phyloP scores from a whole-genome alignment of 2,888 invertebrate species.

The Drosophila acutilabella region DNA sequence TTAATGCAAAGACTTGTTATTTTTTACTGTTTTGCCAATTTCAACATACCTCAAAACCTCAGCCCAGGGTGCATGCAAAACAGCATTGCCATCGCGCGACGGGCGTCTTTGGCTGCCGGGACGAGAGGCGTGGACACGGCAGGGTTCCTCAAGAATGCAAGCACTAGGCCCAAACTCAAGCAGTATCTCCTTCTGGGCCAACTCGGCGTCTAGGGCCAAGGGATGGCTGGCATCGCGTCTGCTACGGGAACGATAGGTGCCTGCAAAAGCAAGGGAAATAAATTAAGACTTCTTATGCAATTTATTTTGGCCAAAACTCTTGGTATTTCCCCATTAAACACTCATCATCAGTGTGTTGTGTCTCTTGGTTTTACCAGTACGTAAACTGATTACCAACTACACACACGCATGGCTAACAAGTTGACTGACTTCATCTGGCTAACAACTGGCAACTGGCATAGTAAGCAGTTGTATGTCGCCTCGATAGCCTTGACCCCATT shows the following conservation, averaged over 20 bases:
- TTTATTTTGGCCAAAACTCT: constrained; percentile 13
- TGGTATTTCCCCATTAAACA: constrained; percentile 47
- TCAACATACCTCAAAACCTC: constrained; percentile 90
- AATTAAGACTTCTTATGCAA: constrained; percentile 29
- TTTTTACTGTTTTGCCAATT: not conserved
- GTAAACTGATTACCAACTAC: constrained; percentile 20
- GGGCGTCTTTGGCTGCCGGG: constrained; percentile 70
- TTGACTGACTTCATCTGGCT: constrained; percentile 38
- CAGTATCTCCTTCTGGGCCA: constrained; percentile 92
- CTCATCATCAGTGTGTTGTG: constrained; percentile 31
- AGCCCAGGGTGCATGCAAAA: constrained; percentile 65
- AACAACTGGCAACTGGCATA: constrained; percentile 25
- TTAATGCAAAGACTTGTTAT: not conserved
- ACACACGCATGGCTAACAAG: constrained; percentile 28
- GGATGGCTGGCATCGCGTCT: constrained; percentile 86
- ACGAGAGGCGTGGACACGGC: constrained; percentile 86
- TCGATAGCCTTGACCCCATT: constrained; percentile 75
- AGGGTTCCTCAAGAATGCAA: constrained; percentile 92
- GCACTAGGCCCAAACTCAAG: constrained; percentile 91
- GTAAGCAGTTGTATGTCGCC: constrained; percentile 33
- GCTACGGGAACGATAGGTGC: constrained; percentile 89
- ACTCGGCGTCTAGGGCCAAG: constrained; percentile 87
- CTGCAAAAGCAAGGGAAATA: constrained; percentile 84
- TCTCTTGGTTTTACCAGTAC: constrained; percentile 36
- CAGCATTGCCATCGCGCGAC: constrained; percentile 40